These are phyloP conservation scores for Trichogramma pretiosum DNA, from an alignment of 1,140 invertebrate genomes.

Conservation along the genomic window DNA sequence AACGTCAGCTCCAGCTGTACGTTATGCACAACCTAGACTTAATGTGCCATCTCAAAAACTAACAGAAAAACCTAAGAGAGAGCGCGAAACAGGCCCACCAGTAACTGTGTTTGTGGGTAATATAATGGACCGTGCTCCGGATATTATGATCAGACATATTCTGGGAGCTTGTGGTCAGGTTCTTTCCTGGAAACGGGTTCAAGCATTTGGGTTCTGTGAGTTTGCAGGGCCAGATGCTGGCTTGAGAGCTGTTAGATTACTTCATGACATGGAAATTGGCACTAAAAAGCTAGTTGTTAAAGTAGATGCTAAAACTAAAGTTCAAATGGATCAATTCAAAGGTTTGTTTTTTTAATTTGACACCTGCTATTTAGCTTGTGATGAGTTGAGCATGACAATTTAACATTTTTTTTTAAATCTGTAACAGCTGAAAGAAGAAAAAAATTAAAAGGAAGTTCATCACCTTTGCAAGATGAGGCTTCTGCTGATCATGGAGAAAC, in stretches of 20 bases:
- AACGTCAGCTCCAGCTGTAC: constrained; percentile 42
- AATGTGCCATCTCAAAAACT: constrained; percentile 35
- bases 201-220: constrained; percentile 98
- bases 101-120: constrained; percentile 98
- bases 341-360: constrained; percentile 40
- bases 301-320: constrained; percentile 97
- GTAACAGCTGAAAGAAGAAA: constrained; percentile 54
- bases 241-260: constrained; percentile 81
- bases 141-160: constrained; percentile 89
- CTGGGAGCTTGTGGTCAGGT: constrained; percentile 86
- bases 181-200: constrained; percentile 93
- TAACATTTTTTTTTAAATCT: constrained; percentile 13
- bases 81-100: constrained; percentile 60
- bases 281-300: constrained; percentile 91
- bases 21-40: constrained; percentile 34
- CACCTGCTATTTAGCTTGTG: background rate
- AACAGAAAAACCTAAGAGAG: constrained; percentile 22
- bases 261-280: constrained; percentile 90
- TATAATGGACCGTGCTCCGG: constrained; percentile 90
- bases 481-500: constrained; percentile 43
- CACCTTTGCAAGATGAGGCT: constrained; percentile 52
- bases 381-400: background rate
- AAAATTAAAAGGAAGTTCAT: constrained; percentile 49
- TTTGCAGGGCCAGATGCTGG: constrained; percentile 90
- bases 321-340: constrained; percentile 88